Base-by-base conservation (phyloP, 2,888 invertebrate genomes). In the Xestia ashworthii region DNA sequence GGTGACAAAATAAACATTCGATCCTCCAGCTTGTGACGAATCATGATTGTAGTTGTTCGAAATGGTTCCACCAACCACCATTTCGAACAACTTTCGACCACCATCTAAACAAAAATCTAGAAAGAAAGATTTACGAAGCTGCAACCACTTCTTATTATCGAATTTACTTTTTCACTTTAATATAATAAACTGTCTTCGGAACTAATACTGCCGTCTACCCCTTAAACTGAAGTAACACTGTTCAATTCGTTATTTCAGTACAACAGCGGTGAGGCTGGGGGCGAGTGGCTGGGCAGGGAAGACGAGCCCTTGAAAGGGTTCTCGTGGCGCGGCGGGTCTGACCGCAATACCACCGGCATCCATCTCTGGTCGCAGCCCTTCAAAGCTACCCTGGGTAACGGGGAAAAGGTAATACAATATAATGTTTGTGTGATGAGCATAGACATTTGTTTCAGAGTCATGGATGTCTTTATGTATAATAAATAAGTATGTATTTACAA, bases 361-460 rank as follows among this genome's bases (percentile, higher is more conserved):
- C 97, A 99, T 70, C 97, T 99, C 96, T 99, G 99, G 99, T 99
- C 99, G 44, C 98, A 99, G 93, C 98, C 99, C 41, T 99, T 99
- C 94, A 97, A 98, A 82, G 97, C 98, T 46, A 98, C 98, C 66
- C 96, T 98, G 71, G 97, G 97, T 46, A 97, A 97, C 87, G 98
- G 98, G 19, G 98, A 98, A 91, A 98, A 98, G 97, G 97, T 97
- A 91, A 74, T 22, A 44, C 8, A 22, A n/a, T 32, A 2, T n/a
- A n/a, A n/a, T 32, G 32, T 32, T 32, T 32, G 32, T 32, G 32
- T 32, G 32, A 32, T 32, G 32, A 32, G 32, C 32, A 32, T 32
- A 32, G 32, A 32, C 32, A 32, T 32, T 32, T 32, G 32, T 32
- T 32, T 32, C 32, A 32, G 32, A 32, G 32, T 32, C 32, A 32